Conservation (phyloP, 2,888 invertebrate species). For the Dryococelus australis region DNA sequence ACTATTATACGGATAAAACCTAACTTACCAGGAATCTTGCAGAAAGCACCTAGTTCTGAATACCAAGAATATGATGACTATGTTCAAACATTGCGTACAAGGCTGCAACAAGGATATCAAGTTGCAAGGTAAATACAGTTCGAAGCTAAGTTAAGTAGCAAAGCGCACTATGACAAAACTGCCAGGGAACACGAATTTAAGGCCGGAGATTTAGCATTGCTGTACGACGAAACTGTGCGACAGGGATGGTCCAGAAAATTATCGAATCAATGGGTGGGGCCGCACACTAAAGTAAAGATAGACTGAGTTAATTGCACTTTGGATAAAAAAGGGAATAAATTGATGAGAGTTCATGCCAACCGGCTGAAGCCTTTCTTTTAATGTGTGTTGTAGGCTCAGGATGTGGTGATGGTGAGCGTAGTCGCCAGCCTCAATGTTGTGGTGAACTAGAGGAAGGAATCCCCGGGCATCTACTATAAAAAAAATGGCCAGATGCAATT, state of each 20-base stretch:
- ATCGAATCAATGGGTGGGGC: background rate
- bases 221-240: background rate
- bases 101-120: background rate
- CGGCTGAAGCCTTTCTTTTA: background rate
- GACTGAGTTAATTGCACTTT: background rate
- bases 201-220: background rate
- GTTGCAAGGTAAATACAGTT: background rate
- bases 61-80: background rate
- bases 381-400: too few species aligned
- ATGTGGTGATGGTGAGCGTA: too few species aligned
- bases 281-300: background rate
- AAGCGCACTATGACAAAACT: background rate
- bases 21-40: background rate
- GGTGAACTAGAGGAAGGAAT: too few species aligned
- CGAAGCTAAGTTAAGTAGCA: background rate
- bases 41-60: background rate
- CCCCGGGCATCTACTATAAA: too few species aligned
- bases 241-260: background rate
- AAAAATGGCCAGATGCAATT: too few species aligned
- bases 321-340: too few species aligned
- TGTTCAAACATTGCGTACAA: background rate
- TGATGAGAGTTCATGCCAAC: background rate
- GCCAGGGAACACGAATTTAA: background rate
- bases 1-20: background rate
- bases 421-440: too few species aligned